Base-by-base conservation (phyloP, 2,113 vertebrate species). In the Sander vitreus region DNA sequence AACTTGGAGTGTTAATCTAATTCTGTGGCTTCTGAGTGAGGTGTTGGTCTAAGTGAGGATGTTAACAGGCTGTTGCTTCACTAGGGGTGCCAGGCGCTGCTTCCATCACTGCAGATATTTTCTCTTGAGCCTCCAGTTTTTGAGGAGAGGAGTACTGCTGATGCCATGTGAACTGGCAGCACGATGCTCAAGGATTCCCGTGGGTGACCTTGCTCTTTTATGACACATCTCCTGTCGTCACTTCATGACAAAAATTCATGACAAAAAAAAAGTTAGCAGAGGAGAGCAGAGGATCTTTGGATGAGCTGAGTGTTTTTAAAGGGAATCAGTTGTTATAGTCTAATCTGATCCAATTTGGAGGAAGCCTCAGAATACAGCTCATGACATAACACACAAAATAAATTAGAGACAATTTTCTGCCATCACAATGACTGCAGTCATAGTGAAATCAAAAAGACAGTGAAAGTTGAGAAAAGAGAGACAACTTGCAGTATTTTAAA, bases 41-140 rank as follows among this genome's bases (percentile, higher is more conserved):
- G 88, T 91, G 91, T 87, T 74, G 81, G 82, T 86, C 73, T 66
- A 65, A 78, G 83, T 78, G 89, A 85, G 45, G 81, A 82, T 87
- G 89, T 87, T 78, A 77, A 57, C 86, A 89, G 89, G 72, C 89
- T 88, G 87, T 62, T 69, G 75, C 87, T 76, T 85, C 80, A 27
- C 66, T 11, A n/a, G 59, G 68, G 85, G 78, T 77, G 88, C 69
- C 76, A 80, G 84, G 65, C 84, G 21, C 69, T 3, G 69, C 76
- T 39, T 86, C 74, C 48, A 7, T 65, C 63, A 5, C 84, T 84
- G 77, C 72, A 47, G 72, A 54, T 74, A 55, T 80, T 71, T 79
- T 71, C 47, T 76, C 36, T 33, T 27, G 59, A 82, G 76, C 27
- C 66, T 63, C 65, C 5, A 15, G 27, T 73, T 76, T 70, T 43